Evolutionary conservation across 2,797 vertebrate genomes (phyloP), one percentile per base, ranked within the genome.

Genomic region (Pempheris klunzingeri): DNA sequence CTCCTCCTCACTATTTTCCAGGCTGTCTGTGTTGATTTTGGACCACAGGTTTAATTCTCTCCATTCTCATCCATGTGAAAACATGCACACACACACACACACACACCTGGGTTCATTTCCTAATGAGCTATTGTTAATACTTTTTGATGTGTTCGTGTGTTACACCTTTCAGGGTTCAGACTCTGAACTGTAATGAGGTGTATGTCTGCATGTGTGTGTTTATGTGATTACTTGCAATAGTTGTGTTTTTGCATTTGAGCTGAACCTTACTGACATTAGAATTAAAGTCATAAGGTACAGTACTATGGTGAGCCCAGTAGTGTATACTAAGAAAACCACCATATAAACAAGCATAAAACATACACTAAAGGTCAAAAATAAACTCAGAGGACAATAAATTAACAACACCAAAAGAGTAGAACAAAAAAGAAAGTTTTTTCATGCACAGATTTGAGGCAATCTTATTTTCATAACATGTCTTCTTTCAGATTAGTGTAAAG

Each of bases 81-180:
- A 74, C 70, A 71, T 77, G 78, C 34, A 57, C 76, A 81, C 82
- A 81, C 81, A 78, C 68, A 77, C 38, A 87, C 68, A 65, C 61
- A 66, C 52, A 14, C 77, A 84, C 74, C 71, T 24, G 71, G 54
- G 68, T 69, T 46, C 57, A 62, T 83, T 83, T 88, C 73, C 65
- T 70, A 69, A 81, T 52, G 47, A 63, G 28, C 64, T 44, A 75
- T 75, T 82, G 83, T 85, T 58, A 20, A 24, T 49, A 52, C 69
- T 72, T 77, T 67, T 86, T 13, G 7, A 46, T 24, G 67, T 64
- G 61, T 49, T 12, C 24, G 38, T 43, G 72, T 73, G 78, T 52
- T 50, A 22, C 58, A 2, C 58, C 62, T 44, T 58, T 28, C 66
- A 38, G 67, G n/a, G 49, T 55, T 62, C 2, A 0, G 0, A 38